phyloP scores from a whole-genome alignment of 2,113 vertebrate genomes.

The Suricata suricatta region DNA sequence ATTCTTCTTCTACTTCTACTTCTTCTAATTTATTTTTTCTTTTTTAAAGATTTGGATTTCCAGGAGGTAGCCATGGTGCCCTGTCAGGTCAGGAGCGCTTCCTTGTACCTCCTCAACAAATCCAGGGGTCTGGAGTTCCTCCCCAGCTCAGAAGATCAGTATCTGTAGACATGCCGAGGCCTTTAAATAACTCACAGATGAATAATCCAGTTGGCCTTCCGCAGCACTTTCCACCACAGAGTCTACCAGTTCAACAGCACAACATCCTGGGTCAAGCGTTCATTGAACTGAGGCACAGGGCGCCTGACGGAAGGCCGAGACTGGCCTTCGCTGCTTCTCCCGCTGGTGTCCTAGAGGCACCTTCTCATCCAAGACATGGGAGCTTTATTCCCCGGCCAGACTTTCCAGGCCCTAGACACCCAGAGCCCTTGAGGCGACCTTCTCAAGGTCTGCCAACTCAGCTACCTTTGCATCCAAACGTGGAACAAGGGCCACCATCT shows the following conservation, averaged over 20 bases:
- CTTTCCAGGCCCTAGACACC: constrained; percentile 82
- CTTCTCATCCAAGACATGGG: constrained; percentile 82
- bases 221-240: constrained; percentile 89
- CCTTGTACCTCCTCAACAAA: constrained; percentile 85
- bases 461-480: constrained; percentile 84
- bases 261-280: constrained; percentile 95
- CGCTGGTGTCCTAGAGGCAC: constrained; percentile 83
- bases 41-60: constrained; percentile 88
- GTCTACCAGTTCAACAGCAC: constrained; percentile 91
- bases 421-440: constrained; percentile 81
- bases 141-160: constrained; percentile 90
- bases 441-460: constrained; percentile 82
- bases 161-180: constrained; percentile 86
- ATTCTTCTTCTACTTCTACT: neutral
- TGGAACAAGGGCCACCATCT: constrained; percentile 87
- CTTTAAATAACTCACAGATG: constrained; percentile 80
- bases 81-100: constrained; percentile 90
- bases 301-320: constrained; percentile 90
- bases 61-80: constrained; percentile 85
- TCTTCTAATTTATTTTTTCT: constrained; percentile 46
- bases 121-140: constrained; percentile 85
- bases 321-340: constrained; percentile 85
- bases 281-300: constrained; percentile 93
- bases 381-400: constrained; percentile 87
- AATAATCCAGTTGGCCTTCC: constrained; percentile 82